Base-by-base conservation (phyloP, 2,113 vertebrate species). In the Andinoacara biseriatus region DNA sequence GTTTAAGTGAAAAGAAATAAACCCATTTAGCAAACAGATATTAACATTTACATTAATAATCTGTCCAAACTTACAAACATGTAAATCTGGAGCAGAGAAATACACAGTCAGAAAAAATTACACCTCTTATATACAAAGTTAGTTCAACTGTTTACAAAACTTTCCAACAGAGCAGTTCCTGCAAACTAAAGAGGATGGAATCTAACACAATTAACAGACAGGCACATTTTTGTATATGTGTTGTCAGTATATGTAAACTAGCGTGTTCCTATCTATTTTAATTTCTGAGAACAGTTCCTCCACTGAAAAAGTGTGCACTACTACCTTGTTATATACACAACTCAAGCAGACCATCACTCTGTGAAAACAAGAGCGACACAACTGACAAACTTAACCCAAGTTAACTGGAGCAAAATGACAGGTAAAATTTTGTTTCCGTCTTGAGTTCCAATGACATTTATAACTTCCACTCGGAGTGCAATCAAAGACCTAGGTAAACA, bases 311-410 rank as follows among this genome's bases (percentile, higher is more conserved):
- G 57, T 54, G 58, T 79, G 29, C 40, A 38, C 26, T 61, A 24
- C 75, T 46, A 24, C 58, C 22, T 20, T 22, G 76, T 81, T 75
- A 79, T 72, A 35, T 82, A 63, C 63, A 78, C 76, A 86, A 20
- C 62, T 89, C 86, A 89, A 94, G 78, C 83, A 72, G 90, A 94
- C 93, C 92, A 94, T 94, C 93, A 94, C 86, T 84, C 31, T 29
- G 24, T 52, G 59, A 88, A 81, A 89, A 82, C 67, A 59, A 24
- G 17, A 76, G 67, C 75, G 83, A 88, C 87, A 91, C 74, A 80
- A 83, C 62, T 85, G 67, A 87, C 86, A 89, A 89, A 89, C 83
- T 65, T 69, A 3, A 59, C 74, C 40, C 3, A 14, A 60, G 15
- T 78, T 43, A 69, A 78, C 61, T 74, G 52, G 69, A 56, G 33